Percentiles rank a stretch among this genome's conserved stretches.
phyloP scores from a whole-genome alignment of 2,888 invertebrate species.

The Drosophila longiperda region DNA sequence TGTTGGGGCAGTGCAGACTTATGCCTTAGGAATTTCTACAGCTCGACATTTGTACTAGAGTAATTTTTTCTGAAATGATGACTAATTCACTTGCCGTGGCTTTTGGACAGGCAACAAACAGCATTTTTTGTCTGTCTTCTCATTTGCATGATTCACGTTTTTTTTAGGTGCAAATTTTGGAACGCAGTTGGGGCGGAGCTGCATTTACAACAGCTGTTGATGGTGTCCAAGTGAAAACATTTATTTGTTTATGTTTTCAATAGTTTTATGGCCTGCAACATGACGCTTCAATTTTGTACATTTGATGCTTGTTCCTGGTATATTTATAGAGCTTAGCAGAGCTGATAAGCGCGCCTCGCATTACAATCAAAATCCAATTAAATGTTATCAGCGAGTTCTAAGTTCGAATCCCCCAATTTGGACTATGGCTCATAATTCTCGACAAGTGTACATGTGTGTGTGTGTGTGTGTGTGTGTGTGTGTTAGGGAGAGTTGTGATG shows the following conservation, averaged over 20 bases:
- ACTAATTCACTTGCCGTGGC: conserved; percentile 64
- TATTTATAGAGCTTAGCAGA: conserved; percentile 14
- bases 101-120: conserved; percentile 36
- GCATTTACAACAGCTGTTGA: conserved; percentile 22
- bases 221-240: not conserved
- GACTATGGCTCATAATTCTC: conserved; percentile 19
- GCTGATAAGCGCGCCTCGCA: conserved; percentile 59
- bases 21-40: conserved; percentile 70
- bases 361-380: conserved; percentile 75
- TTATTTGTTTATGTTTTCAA: conserved; percentile 13
- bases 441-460: conserved; percentile 4
- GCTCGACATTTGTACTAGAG: conserved; percentile 56
- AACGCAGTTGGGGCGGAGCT: conserved; percentile 51
- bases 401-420: conserved; percentile 35
- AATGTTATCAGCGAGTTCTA: conserved; percentile 62
- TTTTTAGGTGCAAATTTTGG: conserved; percentile 54
- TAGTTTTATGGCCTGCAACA: conserved; percentile 5
- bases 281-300: not conserved
- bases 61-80: conserved; percentile 73
- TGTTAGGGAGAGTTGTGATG: not conserved
- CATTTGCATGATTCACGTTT: conserved; percentile 70
- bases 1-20: conserved; percentile 54
- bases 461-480: conserved; percentile 8
- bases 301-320: conserved; percentile 21
- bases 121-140: conserved; percentile 17